phyloP scores from a whole-genome alignment of 2,888 invertebrate species.

The Macropis europaea region DNA sequence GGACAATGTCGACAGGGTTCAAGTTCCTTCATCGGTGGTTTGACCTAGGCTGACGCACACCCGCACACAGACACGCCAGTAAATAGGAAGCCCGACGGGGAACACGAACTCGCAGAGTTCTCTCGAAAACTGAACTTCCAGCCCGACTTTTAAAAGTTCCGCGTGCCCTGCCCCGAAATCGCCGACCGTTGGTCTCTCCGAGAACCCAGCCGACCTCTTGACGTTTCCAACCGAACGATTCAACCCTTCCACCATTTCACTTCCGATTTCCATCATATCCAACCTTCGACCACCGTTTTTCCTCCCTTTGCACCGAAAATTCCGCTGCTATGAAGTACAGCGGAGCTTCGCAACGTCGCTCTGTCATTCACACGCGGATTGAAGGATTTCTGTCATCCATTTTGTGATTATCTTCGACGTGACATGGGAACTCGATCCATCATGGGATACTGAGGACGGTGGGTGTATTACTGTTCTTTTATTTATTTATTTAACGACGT shows the following conservation, averaged over 20 bases:
- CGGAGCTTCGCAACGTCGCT: too few relatives aligned
- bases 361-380: too few relatives aligned
- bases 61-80: too few relatives aligned
- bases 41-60: constrained; percentile 31
- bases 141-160: constrained; percentile 69
- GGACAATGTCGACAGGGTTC: constrained; percentile 43
- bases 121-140: constrained; percentile 57
- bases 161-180: constrained; percentile 49
- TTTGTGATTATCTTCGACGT: too few relatives aligned
- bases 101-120: constrained; percentile 16
- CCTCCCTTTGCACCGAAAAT: too few relatives aligned
- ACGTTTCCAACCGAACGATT: constrained; percentile 62
- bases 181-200: constrained; percentile 24
- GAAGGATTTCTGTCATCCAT: too few relatives aligned
- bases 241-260: constrained; percentile 71
- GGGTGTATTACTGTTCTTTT: too few relatives aligned
- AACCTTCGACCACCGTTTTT: constrained; percentile 12
- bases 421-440: too few relatives aligned
- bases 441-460: too few relatives aligned
- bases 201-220: constrained; percentile 22
- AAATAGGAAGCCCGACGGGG: too few relatives aligned
- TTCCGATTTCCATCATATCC: constrained; percentile 38
- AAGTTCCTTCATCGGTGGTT: constrained; percentile 44
- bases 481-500: too few relatives aligned
- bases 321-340: too few relatives aligned